Base-by-base conservation (phyloP, 2,888 invertebrate genomes). In the Alloplasta piceator region DNA sequence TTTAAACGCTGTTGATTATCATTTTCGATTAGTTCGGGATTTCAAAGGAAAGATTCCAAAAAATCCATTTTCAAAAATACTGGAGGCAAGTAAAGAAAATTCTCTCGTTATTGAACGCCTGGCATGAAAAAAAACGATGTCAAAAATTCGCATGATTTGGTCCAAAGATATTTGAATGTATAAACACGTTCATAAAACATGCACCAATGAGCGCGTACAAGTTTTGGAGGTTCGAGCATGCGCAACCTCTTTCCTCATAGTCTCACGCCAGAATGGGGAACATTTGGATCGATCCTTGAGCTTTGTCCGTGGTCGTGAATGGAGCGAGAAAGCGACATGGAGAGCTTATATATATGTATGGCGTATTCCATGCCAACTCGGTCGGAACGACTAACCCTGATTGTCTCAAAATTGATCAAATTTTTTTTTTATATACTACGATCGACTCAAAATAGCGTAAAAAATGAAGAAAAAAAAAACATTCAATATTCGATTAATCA, bases 211-310 rank as follows among this genome's bases (percentile, higher is more conserved):
- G 80, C 67, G 52, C 77, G 78, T 80, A 64, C 83, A 81, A 82
- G 86, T 85, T 84, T 83, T 26, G 82, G 67, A 80, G 81, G 46
- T 60, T 50, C n/a, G 82, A 80, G 81, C 76, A 73, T 78, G 84
- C 85, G 85, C 83, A n/a, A n/a, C n/a, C n/a, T n/a, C n/a, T 50
- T 39, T 46, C 78, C 56, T 66, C 56, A 63, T 61, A 60, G 16
- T 73, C 67, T 55, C 75, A 67, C 55, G 74, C 26, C 26, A 36
- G 55, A 80, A 78, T 66, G 78, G 70, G 66, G 80, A 82, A 80
- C 82, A 67, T 84, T 84, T 77, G 84, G 84, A 85, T 87, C 86
- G 87, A 86, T 86, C 85, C 85, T 86, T 80, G 85, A 82, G 83
- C 80, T 83, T 84, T 84, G 83, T 83, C 80, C 82, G 84, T 85